Evolutionary conservation across 2,888 invertebrate species (phyloP).

Genomic region (Ariolimax columbianus): DNA sequence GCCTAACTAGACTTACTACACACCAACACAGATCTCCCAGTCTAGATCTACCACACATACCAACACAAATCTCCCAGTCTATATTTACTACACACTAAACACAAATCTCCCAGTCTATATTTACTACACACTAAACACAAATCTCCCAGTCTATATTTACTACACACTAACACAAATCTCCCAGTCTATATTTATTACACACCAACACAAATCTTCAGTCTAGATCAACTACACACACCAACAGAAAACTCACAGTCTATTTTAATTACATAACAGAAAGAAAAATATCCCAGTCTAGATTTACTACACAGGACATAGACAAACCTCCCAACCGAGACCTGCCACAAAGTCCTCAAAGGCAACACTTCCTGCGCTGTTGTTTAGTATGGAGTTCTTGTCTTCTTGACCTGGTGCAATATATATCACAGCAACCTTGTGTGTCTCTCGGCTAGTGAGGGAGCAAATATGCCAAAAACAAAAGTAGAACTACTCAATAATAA

Average conservation of each 20-base stretch:
- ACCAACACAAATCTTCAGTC: neutral
- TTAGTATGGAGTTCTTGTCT: slow-evolving; percentile 94
- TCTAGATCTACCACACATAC: too few species aligned
- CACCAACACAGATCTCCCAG: too few species aligned
- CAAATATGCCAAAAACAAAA: neutral
- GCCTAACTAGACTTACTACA: too few species aligned
- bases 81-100: neutral
- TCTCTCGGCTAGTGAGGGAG: slow-evolving; percentile 75
- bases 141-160: neutral
- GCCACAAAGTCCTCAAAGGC: slow-evolving; percentile 89
- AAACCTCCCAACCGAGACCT: slow-evolving; percentile 86
- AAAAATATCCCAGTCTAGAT: neutral
- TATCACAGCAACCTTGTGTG: slow-evolving; percentile 90
- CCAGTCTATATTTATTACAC: neutral
- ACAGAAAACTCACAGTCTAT: neutral
- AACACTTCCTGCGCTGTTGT: slow-evolving; percentile 93
- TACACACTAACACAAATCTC: neutral
- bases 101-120: neutral
- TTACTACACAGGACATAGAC: slow-evolving; percentile 6
- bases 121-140: neutral
- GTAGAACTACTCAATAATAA: neutral
- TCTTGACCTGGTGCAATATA: slow-evolving; percentile 98
- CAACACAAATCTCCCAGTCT: too few species aligned
- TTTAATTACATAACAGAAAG: neutral
- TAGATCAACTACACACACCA: neutral